Base-by-base conservation (phyloP, 2,113 vertebrate species). In the Atherinomorus stipes region DNA sequence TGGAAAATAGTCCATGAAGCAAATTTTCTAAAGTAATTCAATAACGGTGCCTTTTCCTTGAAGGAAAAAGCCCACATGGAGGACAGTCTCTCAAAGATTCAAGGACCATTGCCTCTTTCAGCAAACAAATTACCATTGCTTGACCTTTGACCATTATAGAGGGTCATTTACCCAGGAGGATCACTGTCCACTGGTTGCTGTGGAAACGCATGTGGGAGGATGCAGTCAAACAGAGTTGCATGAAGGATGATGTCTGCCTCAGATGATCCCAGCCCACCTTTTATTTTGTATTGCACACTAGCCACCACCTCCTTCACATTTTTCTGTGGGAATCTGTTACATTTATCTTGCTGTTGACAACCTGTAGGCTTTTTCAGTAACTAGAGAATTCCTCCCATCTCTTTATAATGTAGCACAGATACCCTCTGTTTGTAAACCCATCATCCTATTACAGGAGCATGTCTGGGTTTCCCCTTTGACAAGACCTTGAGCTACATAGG, bases 141-240 rank as follows among this genome's bases (percentile, higher is more conserved):
- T 91, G 87, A 93, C 90, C 91, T 92, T 88, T 92, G 81, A 89
- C 86, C 78, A 44, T 42, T 26, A 6, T 57, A 34, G 42, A 69
- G 47, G 53, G 47, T 19, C 61, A 45, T 31, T 50, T 53, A 73
- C 80, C 61, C 44, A 1, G 38, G 85, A 85, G 81, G 78, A 77
- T 64, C 50, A 16, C 74, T 85, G 70, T 88, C 86, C 68, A 72
- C 44, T 12, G 47, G 92, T 93, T 93, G 73, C 88, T 47, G 49
- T 92, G 90, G 93, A 83, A 91, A 93, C 85, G 22, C 49, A 67
- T 65, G 31, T 72, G 66, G 60, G 23, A 76, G 59, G 62, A 86
- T 71, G 37, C 23, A 62, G 57, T 52, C 26, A 57, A 40, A 77
- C 23, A 44, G 18, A 54, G 28, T 71, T 71, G 25, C 54, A 75